phyloP scores from a whole-genome alignment of 2,113 vertebrate genomes.

The Syngnathus floridae region DNA sequence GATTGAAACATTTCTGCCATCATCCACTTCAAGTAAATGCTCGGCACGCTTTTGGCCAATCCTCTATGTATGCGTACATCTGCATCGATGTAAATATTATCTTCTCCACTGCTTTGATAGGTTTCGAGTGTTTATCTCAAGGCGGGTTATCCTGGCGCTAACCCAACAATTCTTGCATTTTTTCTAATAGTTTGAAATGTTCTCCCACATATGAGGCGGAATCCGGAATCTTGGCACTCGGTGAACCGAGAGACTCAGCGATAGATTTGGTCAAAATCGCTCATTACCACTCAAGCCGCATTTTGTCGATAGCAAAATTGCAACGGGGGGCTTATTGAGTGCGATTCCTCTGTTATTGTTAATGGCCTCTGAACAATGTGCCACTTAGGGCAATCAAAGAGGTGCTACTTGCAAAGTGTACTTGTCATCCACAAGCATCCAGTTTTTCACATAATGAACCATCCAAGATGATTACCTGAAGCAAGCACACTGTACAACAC shows the following conservation, averaged over 20 bases:
- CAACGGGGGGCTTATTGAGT: conserved; percentile 29
- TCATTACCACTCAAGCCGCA: conserved; percentile 49
- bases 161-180: conserved; percentile 3
- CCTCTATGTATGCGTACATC: background rate
- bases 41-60: background rate
- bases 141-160: background rate
- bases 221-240: background rate
- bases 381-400: conserved; percentile 60
- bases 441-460: conserved; percentile 52
- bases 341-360: conserved; percentile 52
- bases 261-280: conserved; percentile 41
- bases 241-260: conserved; percentile 12
- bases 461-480: conserved; percentile 40
- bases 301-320: conserved; percentile 60
- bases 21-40: conserved; percentile 1
- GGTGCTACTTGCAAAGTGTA: conserved; percentile 49
- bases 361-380: conserved; percentile 51
- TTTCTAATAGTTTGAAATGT: background rate
- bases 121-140: background rate
- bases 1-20: conserved; percentile 1
- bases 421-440: conserved; percentile 57
- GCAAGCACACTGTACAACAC: background rate
- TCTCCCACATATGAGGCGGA: background rate
- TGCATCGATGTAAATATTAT: conserved; percentile 11
- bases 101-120: background rate